Base-by-base conservation (phyloP, 2,113 vertebrate genomes). In the Fulica atra region DNA sequence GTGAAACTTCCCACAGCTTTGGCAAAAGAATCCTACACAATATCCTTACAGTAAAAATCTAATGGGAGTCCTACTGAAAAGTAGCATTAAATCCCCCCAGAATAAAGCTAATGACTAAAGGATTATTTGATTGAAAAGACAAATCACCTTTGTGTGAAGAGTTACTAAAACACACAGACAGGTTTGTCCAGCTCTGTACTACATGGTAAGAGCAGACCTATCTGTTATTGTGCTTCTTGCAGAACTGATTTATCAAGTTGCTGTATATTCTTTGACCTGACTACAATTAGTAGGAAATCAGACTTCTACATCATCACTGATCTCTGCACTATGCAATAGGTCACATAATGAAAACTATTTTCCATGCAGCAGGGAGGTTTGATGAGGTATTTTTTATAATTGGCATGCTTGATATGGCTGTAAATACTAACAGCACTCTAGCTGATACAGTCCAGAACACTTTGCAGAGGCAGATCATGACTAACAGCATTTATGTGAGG, bases 371-470 rank as follows among this genome's bases (percentile, higher is more conserved):
- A 66, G 28, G 24, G 40, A 61, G 17, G 44, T 46, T 46, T 46
- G 44, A 18, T 46, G 44, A 20, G 0, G 3, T 0, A 0, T 44
- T 81, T 66, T 72, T 82, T 7, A n/a, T 46, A 61, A 61, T 48
- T 51, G 46, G 36, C 4, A 26, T 60, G 15, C 13, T 78, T 42
- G 7, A 51, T 66, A 31, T 8, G 25, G 33, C 18, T 79, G 40
- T 65, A 40, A 46, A 66, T 33, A 46, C 40, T 65, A 86, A 70
- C 25, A 79, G 16, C 23, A 42, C 4, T 74, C 19, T 9, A 31
- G 51, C 17, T 36, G 16, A 57, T 26, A 13, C 1, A 66, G 29
- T 53, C 50, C 23, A 61, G 79, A 73, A 90, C 24, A 33, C 13
- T 72, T 36, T 46, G 65, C 28, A 86, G 66, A 61, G 88, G 51